Evolutionary conservation across 2,113 vertebrate species (phyloP).

Genomic region (Alouatta palliata): DNA sequence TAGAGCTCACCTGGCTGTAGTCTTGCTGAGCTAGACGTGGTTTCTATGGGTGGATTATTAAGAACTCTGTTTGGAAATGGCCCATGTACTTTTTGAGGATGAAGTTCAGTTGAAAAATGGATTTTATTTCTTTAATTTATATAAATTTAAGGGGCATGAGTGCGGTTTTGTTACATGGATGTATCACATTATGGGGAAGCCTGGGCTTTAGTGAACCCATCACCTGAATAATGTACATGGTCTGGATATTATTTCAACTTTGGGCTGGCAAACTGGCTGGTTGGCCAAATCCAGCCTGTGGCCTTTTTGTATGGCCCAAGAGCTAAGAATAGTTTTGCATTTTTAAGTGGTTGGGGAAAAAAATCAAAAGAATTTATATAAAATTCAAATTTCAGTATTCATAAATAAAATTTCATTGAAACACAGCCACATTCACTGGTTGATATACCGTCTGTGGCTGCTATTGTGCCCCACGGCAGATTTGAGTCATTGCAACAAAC

Average conservation of each 20-base stretch:
- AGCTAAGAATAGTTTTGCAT: not conserved
- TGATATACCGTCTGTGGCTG: accelerated
- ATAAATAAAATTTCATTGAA: not conserved
- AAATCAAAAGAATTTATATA: not conserved
- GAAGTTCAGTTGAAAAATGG: too few species aligned
- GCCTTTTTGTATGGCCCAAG: accelerated
- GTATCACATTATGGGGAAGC: not conserved
- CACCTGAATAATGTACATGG: not conserved
- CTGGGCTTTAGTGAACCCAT: not conserved
- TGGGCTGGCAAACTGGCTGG: not conserved
- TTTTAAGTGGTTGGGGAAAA: not conserved
- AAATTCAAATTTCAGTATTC: not conserved
- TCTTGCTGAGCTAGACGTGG: too few species aligned
- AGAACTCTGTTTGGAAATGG: not conserved
- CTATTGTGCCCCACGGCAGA: accelerated
- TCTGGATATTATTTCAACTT: not conserved
- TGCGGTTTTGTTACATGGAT: not conserved
- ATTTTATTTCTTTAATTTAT: not conserved
- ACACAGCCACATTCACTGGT: accelerated
- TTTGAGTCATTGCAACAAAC: accelerated
- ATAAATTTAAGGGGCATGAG: not conserved
- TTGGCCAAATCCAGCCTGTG: accelerated
- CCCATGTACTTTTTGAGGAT: not conserved
- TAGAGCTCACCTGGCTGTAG: not conserved
- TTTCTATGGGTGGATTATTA: not conserved